phyloP scores from a whole-genome alignment of 2,797 vertebrate genomes.

The Sardinella longiceps region DNA sequence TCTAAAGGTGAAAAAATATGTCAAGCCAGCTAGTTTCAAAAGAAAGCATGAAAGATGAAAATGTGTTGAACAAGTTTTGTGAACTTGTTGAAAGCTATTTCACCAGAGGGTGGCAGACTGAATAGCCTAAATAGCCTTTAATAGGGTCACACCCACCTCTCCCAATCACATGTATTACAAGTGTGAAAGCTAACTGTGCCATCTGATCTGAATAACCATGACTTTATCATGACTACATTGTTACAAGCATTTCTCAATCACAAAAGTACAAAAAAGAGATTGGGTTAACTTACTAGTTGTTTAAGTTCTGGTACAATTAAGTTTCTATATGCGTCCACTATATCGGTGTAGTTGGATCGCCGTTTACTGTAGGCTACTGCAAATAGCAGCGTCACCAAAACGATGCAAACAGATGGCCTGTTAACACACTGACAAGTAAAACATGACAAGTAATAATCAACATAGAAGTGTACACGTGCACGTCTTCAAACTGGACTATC shows the following conservation, averaged over 20 bases:
- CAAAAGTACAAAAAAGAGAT: too few relatives aligned
- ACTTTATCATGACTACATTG: too few relatives aligned
- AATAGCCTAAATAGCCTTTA: neutral
- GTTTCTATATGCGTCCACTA: conserved; percentile 70
- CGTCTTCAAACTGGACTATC: neutral
- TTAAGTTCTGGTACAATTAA: conserved; percentile 71
- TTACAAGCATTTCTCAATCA: too few relatives aligned
- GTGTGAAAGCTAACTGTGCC: neutral
- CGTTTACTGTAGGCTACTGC: conserved; percentile 61
- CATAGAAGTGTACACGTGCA: neutral
- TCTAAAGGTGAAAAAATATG: conserved; percentile 60
- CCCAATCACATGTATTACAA: neutral
- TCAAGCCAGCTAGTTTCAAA: neutral
- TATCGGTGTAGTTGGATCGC: conserved; percentile 70
- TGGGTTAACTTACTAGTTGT: conserved; percentile 66
- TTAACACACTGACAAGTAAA: conserved; percentile 66
- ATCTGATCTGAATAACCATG: too few relatives aligned
- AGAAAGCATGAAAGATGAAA: neutral
- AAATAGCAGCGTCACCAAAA: conserved; percentile 69
- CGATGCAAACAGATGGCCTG: conserved; percentile 67
- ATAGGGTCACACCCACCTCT: conserved; percentile 21
- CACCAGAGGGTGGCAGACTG: conserved; percentile 38
- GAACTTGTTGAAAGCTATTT: neutral
- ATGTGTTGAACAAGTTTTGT: neutral
- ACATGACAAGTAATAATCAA: neutral